phyloP scores from a whole-genome alignment of 2,797 vertebrate genomes.

The Esox masquinongy region DNA sequence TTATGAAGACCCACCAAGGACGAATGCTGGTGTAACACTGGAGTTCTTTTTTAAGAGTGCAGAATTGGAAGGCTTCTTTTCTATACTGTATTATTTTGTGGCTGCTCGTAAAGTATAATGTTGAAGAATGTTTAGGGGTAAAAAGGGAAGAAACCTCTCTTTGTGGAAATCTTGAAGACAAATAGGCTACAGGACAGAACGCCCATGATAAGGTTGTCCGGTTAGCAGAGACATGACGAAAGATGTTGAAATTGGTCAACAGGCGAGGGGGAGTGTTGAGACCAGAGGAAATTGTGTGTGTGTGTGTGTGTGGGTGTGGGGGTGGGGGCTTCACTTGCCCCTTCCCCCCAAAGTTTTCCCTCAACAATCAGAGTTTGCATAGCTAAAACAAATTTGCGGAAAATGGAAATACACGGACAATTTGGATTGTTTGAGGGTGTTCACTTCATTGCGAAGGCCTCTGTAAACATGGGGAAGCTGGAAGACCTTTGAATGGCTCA shows the following conservation, averaged over 20 bases:
- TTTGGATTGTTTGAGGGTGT: slow-evolving; percentile 41
- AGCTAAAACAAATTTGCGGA: background rate
- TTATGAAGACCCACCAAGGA: slow-evolving; percentile 19
- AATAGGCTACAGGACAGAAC: slow-evolving; percentile 15
- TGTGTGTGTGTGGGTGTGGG: slow-evolving; percentile 25
- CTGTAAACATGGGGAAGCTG: slow-evolving; percentile 26
- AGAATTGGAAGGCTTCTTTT: background rate
- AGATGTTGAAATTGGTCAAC: slow-evolving; percentile 12
- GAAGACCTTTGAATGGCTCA: slow-evolving; percentile 2
- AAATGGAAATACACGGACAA: slow-evolving; percentile 28
- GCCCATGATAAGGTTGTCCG: slow-evolving; percentile 21
- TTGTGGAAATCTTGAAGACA: slow-evolving; percentile 5
- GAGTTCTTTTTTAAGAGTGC: background rate
- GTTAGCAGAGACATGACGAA: slow-evolving; percentile 17
- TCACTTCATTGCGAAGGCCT: slow-evolving; percentile 23
- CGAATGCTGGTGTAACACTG: background rate
- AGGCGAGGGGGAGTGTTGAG: background rate
- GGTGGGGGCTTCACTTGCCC: slow-evolving; percentile 7
- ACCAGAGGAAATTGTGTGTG: background rate
- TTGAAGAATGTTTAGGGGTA: slow-evolving; percentile 6
- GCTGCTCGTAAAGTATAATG: background rate
- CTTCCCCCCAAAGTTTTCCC: slow-evolving; percentile 5
- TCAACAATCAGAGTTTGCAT: slow-evolving; percentile 32
- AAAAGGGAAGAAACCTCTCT: slow-evolving; percentile 7
- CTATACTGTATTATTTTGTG: slow-evolving; percentile 3